A percentile compares a stretch with the other conserved stretches of the same genome.
Evolutionary conservation across 1,140 invertebrate species (phyloP).

Genomic region (Drosophila lacteicornis): DNA sequence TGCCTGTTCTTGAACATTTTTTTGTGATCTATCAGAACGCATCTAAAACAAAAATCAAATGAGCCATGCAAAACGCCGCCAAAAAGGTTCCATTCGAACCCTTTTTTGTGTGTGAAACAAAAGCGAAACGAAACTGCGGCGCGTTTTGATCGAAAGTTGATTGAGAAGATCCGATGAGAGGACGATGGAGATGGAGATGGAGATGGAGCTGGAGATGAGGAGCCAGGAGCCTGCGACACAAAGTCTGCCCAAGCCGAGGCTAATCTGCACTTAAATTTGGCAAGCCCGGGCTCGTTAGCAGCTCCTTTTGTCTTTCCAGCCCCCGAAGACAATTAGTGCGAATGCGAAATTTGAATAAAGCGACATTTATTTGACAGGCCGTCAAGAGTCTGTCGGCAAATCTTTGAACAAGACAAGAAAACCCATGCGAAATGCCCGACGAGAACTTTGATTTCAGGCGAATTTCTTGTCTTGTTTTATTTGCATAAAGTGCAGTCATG

Average conservation of each 20-base stretch:
- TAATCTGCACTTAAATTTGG: slow-evolving; percentile 69
- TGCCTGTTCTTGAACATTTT: slow-evolving; percentile 32
- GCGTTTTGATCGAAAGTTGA: slow-evolving; percentile 80
- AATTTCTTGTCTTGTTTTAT: slow-evolving; percentile 58
- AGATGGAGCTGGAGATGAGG: neutral
- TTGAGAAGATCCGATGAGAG: slow-evolving; percentile 51
- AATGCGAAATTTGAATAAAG: slow-evolving; percentile 83
- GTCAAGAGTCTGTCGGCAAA: slow-evolving; percentile 81
- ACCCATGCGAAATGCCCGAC: slow-evolving; percentile 30
- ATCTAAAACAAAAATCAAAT: slow-evolving; percentile 79
- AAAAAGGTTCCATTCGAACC: slow-evolving; percentile 60
- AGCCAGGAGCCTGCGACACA: slow-evolving; percentile 69
- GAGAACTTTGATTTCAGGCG: slow-evolving; percentile 72
- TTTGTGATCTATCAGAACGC: slow-evolving; percentile 71
- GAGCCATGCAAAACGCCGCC: slow-evolving; percentile 79
- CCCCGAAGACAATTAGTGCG: slow-evolving; percentile 75
- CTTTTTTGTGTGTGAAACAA: slow-evolving; percentile 66
- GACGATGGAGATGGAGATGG: neutral
- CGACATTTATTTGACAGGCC: slow-evolving; percentile 84
- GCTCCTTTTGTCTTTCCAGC: slow-evolving; percentile 58
- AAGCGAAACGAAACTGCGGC: slow-evolving; percentile 59
- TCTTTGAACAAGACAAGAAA: slow-evolving; percentile 69
- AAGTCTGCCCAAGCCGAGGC: slow-evolving; percentile 67
- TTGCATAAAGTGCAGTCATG: slow-evolving; percentile 81
- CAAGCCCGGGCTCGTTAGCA: slow-evolving; percentile 59